Percentiles rank a stretch among this genome's conserved stretches.
Evolutionary conservation across 2,113 vertebrate genomes (phyloP).

Genomic region (rabbit (Oryctolagus cuniculus)): DNA sequence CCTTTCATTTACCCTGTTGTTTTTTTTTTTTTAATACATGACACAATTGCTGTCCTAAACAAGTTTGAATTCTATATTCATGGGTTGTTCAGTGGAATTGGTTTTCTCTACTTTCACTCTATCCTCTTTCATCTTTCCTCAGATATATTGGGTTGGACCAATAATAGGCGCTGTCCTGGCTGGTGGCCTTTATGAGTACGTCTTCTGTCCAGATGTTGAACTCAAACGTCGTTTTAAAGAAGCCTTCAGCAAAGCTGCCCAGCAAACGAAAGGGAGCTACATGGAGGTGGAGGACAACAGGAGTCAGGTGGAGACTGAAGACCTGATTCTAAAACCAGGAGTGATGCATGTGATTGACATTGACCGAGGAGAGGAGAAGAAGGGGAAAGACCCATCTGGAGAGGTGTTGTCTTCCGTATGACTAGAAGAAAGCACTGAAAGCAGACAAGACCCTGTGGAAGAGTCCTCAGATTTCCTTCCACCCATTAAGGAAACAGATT

Average conservation of each 20-base stretch:
- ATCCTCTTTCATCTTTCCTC: conserved; percentile 41
- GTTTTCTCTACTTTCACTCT: neutral
- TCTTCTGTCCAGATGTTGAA: conserved; percentile 94
- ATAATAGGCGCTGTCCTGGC: conserved; percentile 93
- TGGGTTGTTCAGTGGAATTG: neutral
- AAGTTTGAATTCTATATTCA: neutral
- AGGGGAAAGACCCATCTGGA: conserved; percentile 90
- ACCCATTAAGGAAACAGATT: conserved; percentile 91
- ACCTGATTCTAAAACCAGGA: conserved; percentile 90
- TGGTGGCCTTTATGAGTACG: conserved; percentile 93
- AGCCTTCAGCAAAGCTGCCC: conserved; percentile 90
- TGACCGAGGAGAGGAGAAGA: conserved; percentile 90
- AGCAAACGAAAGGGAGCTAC: conserved; percentile 91
- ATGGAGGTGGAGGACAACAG: conserved; percentile 91
- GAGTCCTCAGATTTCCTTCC: conserved; percentile 84
- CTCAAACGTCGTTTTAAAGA: conserved; percentile 91
- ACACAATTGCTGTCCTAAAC: neutral
- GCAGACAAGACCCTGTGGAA: conserved; percentile 89
- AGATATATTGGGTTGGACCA: conserved; percentile 97
- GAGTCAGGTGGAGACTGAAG: conserved; percentile 89
- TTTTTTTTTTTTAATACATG: neutral
- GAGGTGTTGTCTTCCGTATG: conserved; percentile 95
- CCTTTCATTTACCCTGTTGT: neutral
- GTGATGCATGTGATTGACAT: conserved; percentile 89
- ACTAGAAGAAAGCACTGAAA: conserved; percentile 94